Conservation (phyloP, 2,888 invertebrate genomes). For the Drymonia ruficornis region DNA sequence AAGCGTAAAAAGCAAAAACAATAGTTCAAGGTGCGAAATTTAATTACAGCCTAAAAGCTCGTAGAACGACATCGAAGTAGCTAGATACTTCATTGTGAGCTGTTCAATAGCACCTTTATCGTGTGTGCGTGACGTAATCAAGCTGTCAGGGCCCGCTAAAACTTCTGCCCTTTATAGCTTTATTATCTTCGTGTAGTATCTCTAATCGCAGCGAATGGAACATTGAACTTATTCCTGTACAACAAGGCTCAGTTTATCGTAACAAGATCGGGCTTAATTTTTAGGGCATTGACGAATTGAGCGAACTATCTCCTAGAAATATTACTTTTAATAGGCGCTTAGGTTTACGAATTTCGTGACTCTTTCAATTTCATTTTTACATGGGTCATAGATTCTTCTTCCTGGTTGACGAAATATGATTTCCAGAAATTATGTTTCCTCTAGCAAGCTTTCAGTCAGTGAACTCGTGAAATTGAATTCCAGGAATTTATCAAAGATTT, state of each 20-base stretch:
- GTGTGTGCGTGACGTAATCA: conserved; percentile 38
- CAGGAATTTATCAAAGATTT: no score
- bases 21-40: no score
- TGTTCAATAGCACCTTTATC: conserved; percentile 24
- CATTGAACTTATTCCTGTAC: conserved; percentile 1
- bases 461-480: no score
- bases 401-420: no score
- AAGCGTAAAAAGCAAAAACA: no score
- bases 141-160: conserved; percentile 22
- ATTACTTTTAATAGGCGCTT: background rate
- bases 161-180: conserved; percentile 29
- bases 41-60: no score
- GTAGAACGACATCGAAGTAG: no score
- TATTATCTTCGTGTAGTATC: conserved; percentile 33
- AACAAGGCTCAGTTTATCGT: conserved; percentile 9
- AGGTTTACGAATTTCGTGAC: background rate
- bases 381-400: no score
- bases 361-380: background rate
- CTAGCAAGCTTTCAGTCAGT: no score
- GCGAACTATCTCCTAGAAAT: conserved; percentile 3
- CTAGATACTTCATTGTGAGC: background rate
- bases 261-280: conserved; percentile 7
- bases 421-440: no score
- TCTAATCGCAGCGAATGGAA: conserved; percentile 7
- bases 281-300: conserved; percentile 4